Evolutionary conservation across 2,797 vertebrate species (phyloP), one percentile per base, ranked within the genome.

Genomic region (Danio tinwini): DNA sequence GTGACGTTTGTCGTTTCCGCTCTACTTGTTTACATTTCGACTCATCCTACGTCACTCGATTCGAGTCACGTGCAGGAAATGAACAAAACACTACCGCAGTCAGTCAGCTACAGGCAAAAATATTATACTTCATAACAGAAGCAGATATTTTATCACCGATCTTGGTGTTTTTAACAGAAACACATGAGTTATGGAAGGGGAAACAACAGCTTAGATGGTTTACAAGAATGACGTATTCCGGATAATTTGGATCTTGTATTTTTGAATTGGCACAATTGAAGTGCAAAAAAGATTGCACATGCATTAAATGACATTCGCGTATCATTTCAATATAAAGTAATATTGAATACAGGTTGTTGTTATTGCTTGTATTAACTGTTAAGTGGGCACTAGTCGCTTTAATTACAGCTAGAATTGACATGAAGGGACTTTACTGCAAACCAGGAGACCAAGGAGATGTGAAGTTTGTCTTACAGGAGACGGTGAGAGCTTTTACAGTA

Each of bases 381-480:
- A 29, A 29, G 29, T 29, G 29, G 1, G 1, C 29, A 29, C 29
- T 29, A 29, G 29, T 29, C 29, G 29, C 1, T 29, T 29, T 29
- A 29, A 29, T 29, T 29, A 29, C 47, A 12, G 55, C 14, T 45
- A 61, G 13, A 52, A 61, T 62, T 53, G 16, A 58, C 1, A 99
- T 99, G 97, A 99, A 96, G 88, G 97, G 94, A n/a, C 91, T 98
- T 21, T 99, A 94, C 84, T 96, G 94, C 87, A 91, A 95, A 82
- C 90, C 89, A 63, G 92, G 50, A 69, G 91, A 89, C 58, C 91
- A 89, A 76, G 93, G 92, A 81, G 95, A 96, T 81, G 87, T 93
- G 68, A 94, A 89, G 82, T 98, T 98, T 92, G 70, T 97, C 16
- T 95, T 96, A 80, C 95, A 96, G 88, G 96, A 98, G 86, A 95